Base-by-base conservation (phyloP, 1,140 invertebrate genomes). In the Gonioctena quinquepunctata region DNA sequence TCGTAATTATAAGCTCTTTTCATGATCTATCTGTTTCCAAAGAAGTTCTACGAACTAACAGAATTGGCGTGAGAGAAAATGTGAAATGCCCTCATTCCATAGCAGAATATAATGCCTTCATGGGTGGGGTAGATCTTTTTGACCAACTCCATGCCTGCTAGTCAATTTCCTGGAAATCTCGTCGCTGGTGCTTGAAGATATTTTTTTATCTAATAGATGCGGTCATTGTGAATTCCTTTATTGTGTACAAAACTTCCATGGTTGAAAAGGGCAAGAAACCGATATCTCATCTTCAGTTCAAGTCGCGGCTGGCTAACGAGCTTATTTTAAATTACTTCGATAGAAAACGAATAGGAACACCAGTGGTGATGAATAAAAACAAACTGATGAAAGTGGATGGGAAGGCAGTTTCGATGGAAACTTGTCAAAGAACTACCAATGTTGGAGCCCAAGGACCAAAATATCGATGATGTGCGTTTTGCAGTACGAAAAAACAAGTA, bases 111-210 rank as follows among this genome's bases (percentile, higher is more conserved):
- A 79, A 80, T 70, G 66, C 72, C 65, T 59, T 68, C 57, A 79
- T 80, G 77, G 75, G 74, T 56, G 69, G 76, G 8, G 76, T 78
- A 18, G 71, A 80, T 70, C 62, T 74, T 22, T 76, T 76, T 70
- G 80, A 79, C 70, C 33, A 42, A 42, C 33, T 42, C 33, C 33
- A 42, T 42, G 8, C 11, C 33, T 13, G 33, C 11, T 42, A 42
- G 8, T 42, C 33, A 42, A 42, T 42, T 42, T 42, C 33, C 33
- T 42, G 33, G 33, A 42, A 42, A 42, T 42, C 33, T 42, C 33
- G 33, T 42, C 33, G 33, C 33, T 42, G 33, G 33, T 42, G 33
- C 8, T 42, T 42, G 33, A 42, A 42, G 33, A 42, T 42, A 42
- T 13, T 42, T 42, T 42, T 42, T 13, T 13, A 42, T 42, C 28